Percentiles rank a stretch among this genome's conserved stretches.
phyloP scores from a whole-genome alignment of 2,113 vertebrate genomes.

The Tragelaphus strepsiceros region DNA sequence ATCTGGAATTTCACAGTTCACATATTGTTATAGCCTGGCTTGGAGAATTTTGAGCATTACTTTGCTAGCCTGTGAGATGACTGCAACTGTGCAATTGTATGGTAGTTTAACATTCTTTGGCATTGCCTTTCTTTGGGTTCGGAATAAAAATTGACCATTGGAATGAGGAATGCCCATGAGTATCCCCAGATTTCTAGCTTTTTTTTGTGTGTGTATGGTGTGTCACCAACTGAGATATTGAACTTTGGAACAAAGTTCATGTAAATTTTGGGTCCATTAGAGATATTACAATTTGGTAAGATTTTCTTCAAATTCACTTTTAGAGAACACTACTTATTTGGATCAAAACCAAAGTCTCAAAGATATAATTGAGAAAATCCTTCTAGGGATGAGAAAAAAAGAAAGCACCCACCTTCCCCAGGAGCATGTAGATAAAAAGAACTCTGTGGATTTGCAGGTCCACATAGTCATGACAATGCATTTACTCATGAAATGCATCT shows the following conservation, averaged over 20 bases:
- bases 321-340: not conserved
- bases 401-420: not conserved
- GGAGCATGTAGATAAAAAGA: not conserved
- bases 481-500: not conserved
- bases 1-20: not conserved
- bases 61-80: not conserved
- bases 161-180: not conserved
- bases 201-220: not conserved
- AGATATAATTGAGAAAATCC: not conserved
- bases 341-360: not conserved
- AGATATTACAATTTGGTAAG: not conserved
- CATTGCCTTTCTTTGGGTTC: not conserved
- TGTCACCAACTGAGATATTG: not conserved
- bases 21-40: not conserved
- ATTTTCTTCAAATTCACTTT: not conserved
- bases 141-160: not conserved
- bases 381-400: not conserved
- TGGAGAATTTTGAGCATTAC: not conserved
- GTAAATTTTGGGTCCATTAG: not conserved
- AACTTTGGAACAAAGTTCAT: rapidly evolving
- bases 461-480: too few species aligned
- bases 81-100: not conserved
- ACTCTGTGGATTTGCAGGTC: not conserved
- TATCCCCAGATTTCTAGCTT: not conserved
- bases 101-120: not conserved